Percentiles rank a stretch among this genome's conserved stretches.
Conservation (phyloP, 2,113 vertebrate genomes). For the Phylloscopus trochilus region DNA sequence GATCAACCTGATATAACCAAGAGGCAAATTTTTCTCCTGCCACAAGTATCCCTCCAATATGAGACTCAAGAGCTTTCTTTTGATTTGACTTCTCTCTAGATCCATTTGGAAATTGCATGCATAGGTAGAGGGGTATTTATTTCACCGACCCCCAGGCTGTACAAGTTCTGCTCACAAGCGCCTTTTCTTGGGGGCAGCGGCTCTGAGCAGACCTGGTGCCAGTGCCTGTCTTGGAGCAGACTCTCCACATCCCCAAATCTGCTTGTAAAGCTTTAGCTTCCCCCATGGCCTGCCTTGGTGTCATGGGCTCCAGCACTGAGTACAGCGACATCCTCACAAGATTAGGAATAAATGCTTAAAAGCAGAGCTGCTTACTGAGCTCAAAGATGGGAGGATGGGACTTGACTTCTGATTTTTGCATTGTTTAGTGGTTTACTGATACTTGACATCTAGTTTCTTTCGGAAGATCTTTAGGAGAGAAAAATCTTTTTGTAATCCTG, state of each 20-base stretch:
- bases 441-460: background rate
- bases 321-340: background rate
- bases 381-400: background rate
- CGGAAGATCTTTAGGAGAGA: background rate
- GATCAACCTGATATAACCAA: background rate
- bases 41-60: background rate
- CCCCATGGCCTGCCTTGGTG: background rate
- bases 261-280: background rate
- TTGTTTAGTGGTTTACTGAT: background rate
- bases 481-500: background rate
- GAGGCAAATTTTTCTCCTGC: background rate
- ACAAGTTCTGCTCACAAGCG: background rate
- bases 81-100: background rate
- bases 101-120: background rate
- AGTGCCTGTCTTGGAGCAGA: background rate
- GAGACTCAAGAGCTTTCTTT: background rate
- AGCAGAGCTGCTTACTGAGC: background rate
- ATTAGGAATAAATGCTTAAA: background rate
- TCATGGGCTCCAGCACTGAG: background rate
- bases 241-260: background rate
- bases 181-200: background rate
- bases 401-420: background rate
- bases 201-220: background rate
- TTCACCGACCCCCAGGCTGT: background rate
- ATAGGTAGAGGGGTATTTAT: background rate